Conservation (phyloP, 2,888 invertebrate species). For the Hydropsyche betteni region DNA sequence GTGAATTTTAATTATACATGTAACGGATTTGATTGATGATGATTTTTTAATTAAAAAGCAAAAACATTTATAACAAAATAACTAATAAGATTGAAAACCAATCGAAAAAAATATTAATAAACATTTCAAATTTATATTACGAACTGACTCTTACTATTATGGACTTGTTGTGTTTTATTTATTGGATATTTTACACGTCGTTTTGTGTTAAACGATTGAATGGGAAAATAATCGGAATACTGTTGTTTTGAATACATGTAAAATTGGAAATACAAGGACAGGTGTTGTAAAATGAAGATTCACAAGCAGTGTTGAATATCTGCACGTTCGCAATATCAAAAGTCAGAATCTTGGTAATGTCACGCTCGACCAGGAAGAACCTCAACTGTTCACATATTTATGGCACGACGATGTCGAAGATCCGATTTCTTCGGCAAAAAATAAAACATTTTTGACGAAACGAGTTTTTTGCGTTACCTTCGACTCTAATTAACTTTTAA, state of each 20-base stretch:
- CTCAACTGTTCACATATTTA: conserved; percentile 9
- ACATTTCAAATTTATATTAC: background rate
- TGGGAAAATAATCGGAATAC: too few relatives aligned
- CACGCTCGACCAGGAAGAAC: conserved; percentile 21
- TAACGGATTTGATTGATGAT: conserved; percentile 8
- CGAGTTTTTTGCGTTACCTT: background rate
- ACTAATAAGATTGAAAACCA: background rate
- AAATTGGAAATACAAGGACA: too few relatives aligned
- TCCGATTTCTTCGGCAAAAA: conserved; percentile 1
- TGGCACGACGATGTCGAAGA: conserved; percentile 1
- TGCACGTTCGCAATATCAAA: conserved; percentile 13
- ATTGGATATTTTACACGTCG: too few relatives aligned
- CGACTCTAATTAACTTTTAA: conserved; percentile 17
- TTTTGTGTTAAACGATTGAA: too few relatives aligned
- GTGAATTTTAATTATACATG: conserved; percentile 12
- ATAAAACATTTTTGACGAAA: too few relatives aligned
- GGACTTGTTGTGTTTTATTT: too few relatives aligned
- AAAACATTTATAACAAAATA: background rate
- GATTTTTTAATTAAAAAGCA: background rate
- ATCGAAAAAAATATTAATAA: background rate
- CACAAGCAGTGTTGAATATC: background rate
- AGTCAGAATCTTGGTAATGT: background rate
- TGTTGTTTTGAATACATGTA: too few relatives aligned
- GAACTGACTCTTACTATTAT: too few relatives aligned
- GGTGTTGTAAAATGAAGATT: too few relatives aligned